Evolutionary conservation across 2,797 vertebrate genomes (phyloP), one percentile per base, ranked within the genome.

Genomic region (Champsocephalus gunnari): DNA sequence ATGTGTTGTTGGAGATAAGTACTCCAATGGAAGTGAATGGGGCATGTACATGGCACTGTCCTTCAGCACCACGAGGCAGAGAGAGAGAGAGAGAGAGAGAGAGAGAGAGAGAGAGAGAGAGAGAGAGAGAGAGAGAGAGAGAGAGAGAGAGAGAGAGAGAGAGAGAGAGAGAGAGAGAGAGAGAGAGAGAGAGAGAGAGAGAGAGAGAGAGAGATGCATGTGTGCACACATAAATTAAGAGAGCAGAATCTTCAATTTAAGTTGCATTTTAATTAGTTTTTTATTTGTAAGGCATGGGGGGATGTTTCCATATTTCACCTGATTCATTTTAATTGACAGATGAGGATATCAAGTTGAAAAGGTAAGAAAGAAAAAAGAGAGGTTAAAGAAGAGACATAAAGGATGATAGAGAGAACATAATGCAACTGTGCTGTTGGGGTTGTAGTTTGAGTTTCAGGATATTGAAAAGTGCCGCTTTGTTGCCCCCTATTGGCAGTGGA

Each of bases 401-500:
- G 1, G 3, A 43, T 12, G 38, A 14, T 2, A 2, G 19, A 21
- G 55, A 48, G 17, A 53, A 38, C 12, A 12, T 45, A 12, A 12
- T 55, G 4, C 9, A 28, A 74, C 48, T 66, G 71, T 57, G 62
- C 32, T 55, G 61, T 24, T 58, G 55, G 55, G 24, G 8, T 10
- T 41, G 60, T 32, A 51, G 21, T 58, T 17, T 21, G 24, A 12
- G 32, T 51, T 48, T 78, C 43, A 53, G 51, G 21, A 66, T 60
- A 71, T 28, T 66, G 53, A 81, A 81, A 75, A 67, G 71, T 77
- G 82, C 54, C 85, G n/a, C 90, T 77, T 53, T 91, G 85, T 82
- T 74, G 90, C 92, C 92, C 82, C 85, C 91, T 83, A 71, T 87
- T 86, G 92, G 89, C 34, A 10, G 19, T 9, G 50, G 41, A 79